These are phyloP conservation scores for Steinernema feltiae DNA, from an alignment of 1,140 invertebrate genomes.

Conservation along the genomic window DNA sequence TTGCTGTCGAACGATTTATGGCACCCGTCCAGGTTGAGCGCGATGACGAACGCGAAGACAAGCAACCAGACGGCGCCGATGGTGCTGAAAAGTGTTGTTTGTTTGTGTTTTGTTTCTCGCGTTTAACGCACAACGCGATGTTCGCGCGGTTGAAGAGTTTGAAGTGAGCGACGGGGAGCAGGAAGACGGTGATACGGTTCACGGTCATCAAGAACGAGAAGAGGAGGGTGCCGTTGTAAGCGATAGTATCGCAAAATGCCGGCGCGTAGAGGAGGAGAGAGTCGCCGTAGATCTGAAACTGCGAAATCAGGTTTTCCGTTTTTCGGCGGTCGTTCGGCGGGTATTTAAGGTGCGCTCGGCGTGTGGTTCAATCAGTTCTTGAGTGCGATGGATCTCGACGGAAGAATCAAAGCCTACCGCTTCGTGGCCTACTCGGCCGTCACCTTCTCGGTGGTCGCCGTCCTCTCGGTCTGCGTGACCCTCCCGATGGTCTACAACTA, in stretches of 20 bases:
- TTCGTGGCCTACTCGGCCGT: conserved; percentile 14
- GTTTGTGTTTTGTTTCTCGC: not conserved
- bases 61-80: conserved; percentile 22
- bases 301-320: conserved; percentile 15
- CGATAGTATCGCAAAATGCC: conserved; percentile 20
- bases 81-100: conserved; percentile 23
- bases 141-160: conserved; percentile 18
- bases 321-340: not conserved
- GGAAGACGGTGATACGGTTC: conserved; percentile 30
- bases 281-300: conserved; percentile 23
- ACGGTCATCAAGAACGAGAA: conserved; percentile 28
- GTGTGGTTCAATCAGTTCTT: not conserved
- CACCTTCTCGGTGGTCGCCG: conserved; percentile 6
- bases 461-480: conserved; percentile 7
- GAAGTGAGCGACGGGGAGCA: conserved; percentile 14
- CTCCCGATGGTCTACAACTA: conserved; percentile 8
- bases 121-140: conserved; percentile 17
- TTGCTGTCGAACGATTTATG: conserved; percentile 24
- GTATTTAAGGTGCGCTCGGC: not conserved
- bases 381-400: conserved; percentile 2
- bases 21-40: conserved; percentile 16
- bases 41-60: conserved; percentile 18
- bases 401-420: conserved; percentile 11
- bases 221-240: conserved; percentile 23
- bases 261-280: conserved; percentile 18